These are phyloP conservation scores for Drosophila siamana DNA, from an alignment of 2,888 invertebrate species.

Conservation along the genomic window DNA sequence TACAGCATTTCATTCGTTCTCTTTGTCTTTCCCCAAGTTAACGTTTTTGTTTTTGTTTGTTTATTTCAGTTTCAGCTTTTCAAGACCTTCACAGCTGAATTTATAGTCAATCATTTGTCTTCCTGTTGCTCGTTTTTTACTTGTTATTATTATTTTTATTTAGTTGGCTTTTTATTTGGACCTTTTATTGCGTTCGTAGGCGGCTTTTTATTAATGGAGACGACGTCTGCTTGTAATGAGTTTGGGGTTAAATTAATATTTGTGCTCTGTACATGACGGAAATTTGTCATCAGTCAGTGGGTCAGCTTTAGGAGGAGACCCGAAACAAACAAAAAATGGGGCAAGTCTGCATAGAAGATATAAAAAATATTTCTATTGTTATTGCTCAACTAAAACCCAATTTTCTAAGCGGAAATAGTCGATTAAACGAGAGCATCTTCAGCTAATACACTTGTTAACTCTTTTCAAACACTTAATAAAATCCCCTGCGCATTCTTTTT, in stretches of 20 bases:
- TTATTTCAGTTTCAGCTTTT: slow-evolving; percentile 24
- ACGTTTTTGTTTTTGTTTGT: neutral
- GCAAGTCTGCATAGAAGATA: too few relatives aligned
- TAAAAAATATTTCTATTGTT: neutral
- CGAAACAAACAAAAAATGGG: too few relatives aligned
- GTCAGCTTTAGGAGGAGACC: neutral
- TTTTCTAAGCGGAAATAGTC: too few relatives aligned
- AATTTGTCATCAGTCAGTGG: slow-evolving; percentile 49
- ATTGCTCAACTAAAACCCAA: neutral
- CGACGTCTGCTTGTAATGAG: slow-evolving; percentile 22
- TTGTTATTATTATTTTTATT: slow-evolving; percentile 11
- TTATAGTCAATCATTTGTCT: slow-evolving; percentile 67
- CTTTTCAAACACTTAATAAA: neutral
- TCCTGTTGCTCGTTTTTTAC: slow-evolving; percentile 25
- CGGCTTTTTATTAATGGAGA: slow-evolving; percentile 64
- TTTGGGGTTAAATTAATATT: slow-evolving; percentile 65
- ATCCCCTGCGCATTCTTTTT: neutral
- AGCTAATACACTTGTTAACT: neutral
- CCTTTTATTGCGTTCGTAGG: slow-evolving; percentile 39
- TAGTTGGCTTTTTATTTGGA: slow-evolving; percentile 2
- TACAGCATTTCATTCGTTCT: slow-evolving; percentile 36
- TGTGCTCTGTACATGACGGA: slow-evolving; percentile 15
- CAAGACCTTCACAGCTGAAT: slow-evolving; percentile 35
- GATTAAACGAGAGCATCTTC: too few relatives aligned
- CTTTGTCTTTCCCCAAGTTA: slow-evolving; percentile 24